Base-by-base conservation (phyloP, 92 coral and sea anemone genomes). In the Palythoa grandiflora region DNA sequence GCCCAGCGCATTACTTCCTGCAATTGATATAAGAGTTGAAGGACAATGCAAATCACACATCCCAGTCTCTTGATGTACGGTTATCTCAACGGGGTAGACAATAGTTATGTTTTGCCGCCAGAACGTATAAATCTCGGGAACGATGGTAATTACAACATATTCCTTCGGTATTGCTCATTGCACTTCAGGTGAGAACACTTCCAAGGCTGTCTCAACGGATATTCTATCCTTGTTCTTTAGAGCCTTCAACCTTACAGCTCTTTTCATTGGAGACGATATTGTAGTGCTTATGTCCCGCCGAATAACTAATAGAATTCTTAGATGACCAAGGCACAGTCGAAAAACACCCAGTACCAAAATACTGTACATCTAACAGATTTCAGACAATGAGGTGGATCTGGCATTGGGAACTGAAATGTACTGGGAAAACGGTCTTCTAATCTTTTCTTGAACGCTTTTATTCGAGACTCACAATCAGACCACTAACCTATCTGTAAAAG, bases 391-490 rank as follows among this genome's bases (percentile, higher is more conserved):
- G 73, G 73, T 19, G 37, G 73, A 35, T 68, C 73, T 68, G 73
- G 39, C 36, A 19, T 19, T 68, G 73, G 73, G 13, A 68, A 35
- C 73, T 68, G 73, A 68, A 19, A 19, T 9, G 38, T 19, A n/a
- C n/a, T 35, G 38, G 39, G 9, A 12, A 57, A 10, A 57, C 65
- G 15, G n/a, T 13, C 65, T 13, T 57, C 16, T 73, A 90, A 87
- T 51, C 87, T 89, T 80, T 86, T 71, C 36, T 71, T 35, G 77
- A 86, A 90, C 57, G 90, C 89, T 36, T 71, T 90, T n/a, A 85
- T 87, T 66, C 84, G 85, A 16, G 92, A 90, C 38, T 85, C 89
- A 28, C 89, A 87, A 83, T 76, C 89, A 36, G 84, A 19, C 13
- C 73, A 57, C 89, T 85, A 87, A 60, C 89, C 84, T 21, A 87